These are phyloP conservation scores for Pachyramphus minor DNA, from an alignment of 2,113 vertebrate species.

Conservation along the genomic window DNA sequence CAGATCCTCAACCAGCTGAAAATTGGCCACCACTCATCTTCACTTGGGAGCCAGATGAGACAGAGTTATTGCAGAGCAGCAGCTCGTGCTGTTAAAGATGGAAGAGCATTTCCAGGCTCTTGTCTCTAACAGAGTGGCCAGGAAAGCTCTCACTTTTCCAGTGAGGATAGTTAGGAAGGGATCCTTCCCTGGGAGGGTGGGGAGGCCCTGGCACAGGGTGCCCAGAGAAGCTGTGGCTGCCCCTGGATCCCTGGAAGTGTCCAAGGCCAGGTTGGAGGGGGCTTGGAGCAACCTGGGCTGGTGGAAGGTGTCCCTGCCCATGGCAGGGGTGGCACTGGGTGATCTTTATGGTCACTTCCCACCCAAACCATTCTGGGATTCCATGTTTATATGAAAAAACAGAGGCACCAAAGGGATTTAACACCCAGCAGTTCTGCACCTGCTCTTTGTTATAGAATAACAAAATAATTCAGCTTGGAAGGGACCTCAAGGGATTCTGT, in stretches of 20 bases:
- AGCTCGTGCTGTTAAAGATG: not conserved
- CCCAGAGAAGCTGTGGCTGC: not conserved
- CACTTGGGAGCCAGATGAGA: not conserved
- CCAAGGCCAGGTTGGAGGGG: not conserved
- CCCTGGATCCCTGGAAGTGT: not conserved
- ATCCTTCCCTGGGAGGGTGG: not conserved
- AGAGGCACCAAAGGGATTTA: no score
- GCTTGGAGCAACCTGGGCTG: rapidly evolving
- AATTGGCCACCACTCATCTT: not conserved
- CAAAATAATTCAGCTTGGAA: no score
- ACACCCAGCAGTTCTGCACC: no score
- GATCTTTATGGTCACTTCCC: not conserved
- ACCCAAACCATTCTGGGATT: not conserved
- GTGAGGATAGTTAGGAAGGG: not conserved
- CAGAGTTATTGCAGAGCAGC: not conserved
- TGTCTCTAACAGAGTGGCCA: not conserved
- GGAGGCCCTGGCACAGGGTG: not conserved
- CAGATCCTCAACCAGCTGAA: not conserved
- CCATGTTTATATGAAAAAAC: no score
- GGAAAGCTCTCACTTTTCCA: not conserved
- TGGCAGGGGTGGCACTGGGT: not conserved
- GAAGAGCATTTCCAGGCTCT: not conserved
- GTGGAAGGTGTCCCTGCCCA: not conserved
- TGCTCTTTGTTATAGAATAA: no score
- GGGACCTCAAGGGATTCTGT: not conserved